Evolutionary conservation across 2,888 invertebrate genomes (phyloP), one percentile per base, ranked within the genome.

Genomic region (Athalia circularis): DNA sequence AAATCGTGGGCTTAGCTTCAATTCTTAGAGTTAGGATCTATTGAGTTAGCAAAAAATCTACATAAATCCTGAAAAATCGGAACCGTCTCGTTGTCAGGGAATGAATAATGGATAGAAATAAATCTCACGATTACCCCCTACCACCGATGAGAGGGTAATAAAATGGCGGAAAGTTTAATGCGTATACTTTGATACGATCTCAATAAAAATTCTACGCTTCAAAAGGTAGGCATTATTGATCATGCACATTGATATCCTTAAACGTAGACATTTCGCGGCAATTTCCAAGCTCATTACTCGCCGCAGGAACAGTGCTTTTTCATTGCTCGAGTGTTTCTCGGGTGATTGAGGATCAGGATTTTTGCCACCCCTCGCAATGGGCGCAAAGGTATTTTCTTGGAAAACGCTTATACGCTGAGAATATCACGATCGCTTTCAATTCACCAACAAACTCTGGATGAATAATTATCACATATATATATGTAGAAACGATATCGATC

Each of bases 141-240:
- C 43, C 9, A 54, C 54, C n/a, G 68, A 68, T 68, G 29, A 52
- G 68, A 54, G n/a, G 54, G n/a, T n/a, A n/a, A 54, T 11, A 68
- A 68, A 50, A 67, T 43, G 64, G 9, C 15, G 47, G 13, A 67
- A 65, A 52, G 54, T 68, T n/a, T 68, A 68, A 68, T 68, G 9
- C 43, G 52, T 48, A 29, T 29, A 29, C 52, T 15, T 68, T 68
- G 68, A 68, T 68, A 68, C 50, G 52, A 68, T 68, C 68, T 68
- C 29, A 43, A n/a, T 68, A 50, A 52, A 68, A 68, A 68, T 68
- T 68, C 68, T 68, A 8, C 50, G 29, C 68, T 13, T 68, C 54
- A 52, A 68, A 68, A 68, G 68, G 68, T 68, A 68, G 52, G 54
- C 52, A 68, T 68, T 68, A 68, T 68, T 68, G 68, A 68, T 68